A percentile compares a stretch with the other conserved stretches of the same genome.
phyloP scores from a whole-genome alignment of 2,113 vertebrate species.

The Anas platyrhynchos region DNA sequence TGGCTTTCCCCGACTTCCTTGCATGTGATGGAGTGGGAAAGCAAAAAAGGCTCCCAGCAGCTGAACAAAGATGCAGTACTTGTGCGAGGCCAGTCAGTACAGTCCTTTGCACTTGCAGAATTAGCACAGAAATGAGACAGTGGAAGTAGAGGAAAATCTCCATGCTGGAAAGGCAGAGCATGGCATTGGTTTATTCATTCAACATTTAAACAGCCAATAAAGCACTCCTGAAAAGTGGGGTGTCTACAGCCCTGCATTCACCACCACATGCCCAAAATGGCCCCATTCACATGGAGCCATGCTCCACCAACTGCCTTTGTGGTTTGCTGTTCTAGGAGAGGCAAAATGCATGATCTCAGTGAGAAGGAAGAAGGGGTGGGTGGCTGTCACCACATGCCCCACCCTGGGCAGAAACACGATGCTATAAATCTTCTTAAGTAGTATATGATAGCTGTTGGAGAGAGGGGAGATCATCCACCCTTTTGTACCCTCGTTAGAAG shows the following conservation, averaged over 20 bases:
- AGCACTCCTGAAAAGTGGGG: not conserved
- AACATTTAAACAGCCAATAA: not conserved
- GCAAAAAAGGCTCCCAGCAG: not conserved
- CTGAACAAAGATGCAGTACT: not conserved
- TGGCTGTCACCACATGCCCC: not conserved
- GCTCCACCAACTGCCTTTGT: not conserved
- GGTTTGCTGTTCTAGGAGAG: not conserved
- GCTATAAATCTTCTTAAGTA: not conserved
- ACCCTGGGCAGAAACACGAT: not conserved
- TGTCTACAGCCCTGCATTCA: not conserved
- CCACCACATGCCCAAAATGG: not conserved
- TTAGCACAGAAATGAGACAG: not conserved
- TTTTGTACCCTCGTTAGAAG: not conserved
- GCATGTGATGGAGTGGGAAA: not conserved
- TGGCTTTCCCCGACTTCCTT: not conserved
- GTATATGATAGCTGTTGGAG: not conserved
- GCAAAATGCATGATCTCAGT: too few relatives aligned
- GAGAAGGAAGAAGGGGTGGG: not conserved
- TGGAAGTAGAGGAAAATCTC: not conserved
- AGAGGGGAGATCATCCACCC: not conserved
- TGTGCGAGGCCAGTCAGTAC: not conserved
- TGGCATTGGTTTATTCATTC: not conserved
- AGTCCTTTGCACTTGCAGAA: not conserved
- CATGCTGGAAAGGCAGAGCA: not conserved
- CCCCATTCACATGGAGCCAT: accelerated